Evolutionary conservation across 2,113 vertebrate species (phyloP), one percentile per base, ranked within the genome.

Genomic region (Prietella phreatophila): DNA sequence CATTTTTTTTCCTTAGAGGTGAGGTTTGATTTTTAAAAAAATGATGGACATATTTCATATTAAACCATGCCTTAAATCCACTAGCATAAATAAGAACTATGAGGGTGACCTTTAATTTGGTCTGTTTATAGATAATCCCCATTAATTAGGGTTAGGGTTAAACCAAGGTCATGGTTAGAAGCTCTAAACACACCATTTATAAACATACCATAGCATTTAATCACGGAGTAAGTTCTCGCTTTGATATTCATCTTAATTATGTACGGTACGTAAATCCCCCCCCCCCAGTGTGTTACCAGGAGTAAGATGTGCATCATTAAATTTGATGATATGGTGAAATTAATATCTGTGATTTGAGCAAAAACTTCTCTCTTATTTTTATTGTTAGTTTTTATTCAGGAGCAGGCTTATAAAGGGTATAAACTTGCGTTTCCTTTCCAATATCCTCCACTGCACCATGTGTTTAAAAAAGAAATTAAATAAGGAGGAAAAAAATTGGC

Each of bases 51-150:
- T 78, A 11, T 56, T 89, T 89, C 47, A 85, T 91, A 91, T 91
- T 87, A 88, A 92, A 90, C 58, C 36, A 15, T 17, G 85, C 85
- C 50, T 84, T 88, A 88, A 92, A 86, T 86, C 69, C 85, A 63
- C 36, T 75, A 78, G 47, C 80, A 73, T 85, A 90, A 91, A 86
- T 83, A 76, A 88, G 73, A 81, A 88, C 86, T 88, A 90, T 87
- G 78, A 84, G 86, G 86, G 85, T 92, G 90, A 91, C 91, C 90
- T 92, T 92, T 90, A 84, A 89, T 92, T 91, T 91, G 88, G 82
- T 83, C 90, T 87, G 86, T 92, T 92, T 92, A 89, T 89, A 65
- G 84, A 82, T 88, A 91, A 91, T 91, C 79, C 90, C 88, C 85
- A 84, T 91, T 92, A 91, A 91, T 90, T 91, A 90, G 78, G 82